Evolutionary conservation across 2,113 vertebrate genomes (phyloP), one percentile per base, ranked within the genome.

Genomic region (Lepus timidus): DNA sequence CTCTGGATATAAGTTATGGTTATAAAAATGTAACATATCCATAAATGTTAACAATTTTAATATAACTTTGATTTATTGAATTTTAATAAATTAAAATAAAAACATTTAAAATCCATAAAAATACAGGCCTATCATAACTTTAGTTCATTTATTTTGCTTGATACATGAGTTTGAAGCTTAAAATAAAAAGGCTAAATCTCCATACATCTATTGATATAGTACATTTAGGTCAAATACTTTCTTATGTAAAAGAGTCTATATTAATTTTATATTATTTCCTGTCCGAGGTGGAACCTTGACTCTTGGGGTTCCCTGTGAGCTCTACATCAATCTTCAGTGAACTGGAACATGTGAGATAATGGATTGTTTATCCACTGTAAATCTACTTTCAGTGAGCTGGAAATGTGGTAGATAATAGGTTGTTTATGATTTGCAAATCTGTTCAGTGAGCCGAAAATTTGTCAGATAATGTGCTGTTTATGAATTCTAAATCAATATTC

Each of bases 391-490:
- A 97, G 97, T 96, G 97, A 98, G 98, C 96, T 98, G 97, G 98
- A 98, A 98, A 98, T 97, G 96, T 98, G 97, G 97, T 98, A 97
- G 98, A 98, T 98, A 98, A 98, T 98, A 98, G 97, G 97, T 98
- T 98, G 98, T 98, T 99, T 98, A 98, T 98, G 98, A 98, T 98
- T 98, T 98, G 97, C 98, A 98, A 98, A 98, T 98, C 98, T 98
- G 97, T 98, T 98, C 98, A 98, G 98, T 98, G 98, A 98, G 97
- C 97, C 19, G 98, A 98, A 98, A 98, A 98, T 98, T 90, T 98
- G 98, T 98, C 97, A 98, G 98, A 98, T 98, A 99, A 98, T 98
- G 96, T 97, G 92, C 95, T 98, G 97, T 81, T 96, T 98, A 98
- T 98, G 97, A 98, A 98, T 97, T 98, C 97, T 98, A 98, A 98